A percentile compares a stretch with the other conserved stretches of the same genome.
Evolutionary conservation across 2,797 vertebrate genomes (phyloP).

Genomic region (Gymnothorax javanicus): DNA sequence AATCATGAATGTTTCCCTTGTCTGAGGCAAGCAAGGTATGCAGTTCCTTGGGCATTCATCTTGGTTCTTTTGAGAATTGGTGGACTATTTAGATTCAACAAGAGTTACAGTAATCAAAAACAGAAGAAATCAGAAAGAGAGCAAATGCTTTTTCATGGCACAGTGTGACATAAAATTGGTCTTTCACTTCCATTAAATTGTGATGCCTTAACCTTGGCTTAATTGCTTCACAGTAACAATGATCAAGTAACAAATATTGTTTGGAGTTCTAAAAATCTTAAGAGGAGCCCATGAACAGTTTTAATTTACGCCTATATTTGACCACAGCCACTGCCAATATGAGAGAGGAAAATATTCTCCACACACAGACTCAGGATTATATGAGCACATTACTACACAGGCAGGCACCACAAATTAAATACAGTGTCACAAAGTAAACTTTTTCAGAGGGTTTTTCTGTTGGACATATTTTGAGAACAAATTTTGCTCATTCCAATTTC

Average conservation of each 20-base stretch:
- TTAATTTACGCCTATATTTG: slow-evolving; percentile 5
- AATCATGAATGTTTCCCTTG: too few relatives aligned
- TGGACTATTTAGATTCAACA: too few relatives aligned
- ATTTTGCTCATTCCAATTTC: neutral
- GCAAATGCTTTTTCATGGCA: too few relatives aligned
- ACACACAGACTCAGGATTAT: neutral
- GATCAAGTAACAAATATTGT: neutral
- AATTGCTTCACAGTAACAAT: neutral
- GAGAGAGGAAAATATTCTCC: neutral
- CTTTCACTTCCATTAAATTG: neutral
- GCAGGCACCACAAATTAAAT: neutral
- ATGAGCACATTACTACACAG: neutral
- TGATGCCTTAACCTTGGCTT: neutral
- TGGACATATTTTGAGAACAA: neutral
- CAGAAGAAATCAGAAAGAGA: too few relatives aligned
- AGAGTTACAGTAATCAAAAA: too few relatives aligned
- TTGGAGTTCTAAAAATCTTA: neutral
- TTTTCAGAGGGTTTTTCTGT: neutral
- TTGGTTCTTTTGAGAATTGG: too few relatives aligned
- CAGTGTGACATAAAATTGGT: too few relatives aligned
- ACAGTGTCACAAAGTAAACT: neutral
- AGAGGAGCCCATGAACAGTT: neutral
- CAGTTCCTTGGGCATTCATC: too few relatives aligned
- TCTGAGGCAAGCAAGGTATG: too few relatives aligned
- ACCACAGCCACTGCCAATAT: slow-evolving; percentile 24